Conservation (phyloP, 2,888 invertebrate species). For the Glyphotaelius pellucidus region DNA sequence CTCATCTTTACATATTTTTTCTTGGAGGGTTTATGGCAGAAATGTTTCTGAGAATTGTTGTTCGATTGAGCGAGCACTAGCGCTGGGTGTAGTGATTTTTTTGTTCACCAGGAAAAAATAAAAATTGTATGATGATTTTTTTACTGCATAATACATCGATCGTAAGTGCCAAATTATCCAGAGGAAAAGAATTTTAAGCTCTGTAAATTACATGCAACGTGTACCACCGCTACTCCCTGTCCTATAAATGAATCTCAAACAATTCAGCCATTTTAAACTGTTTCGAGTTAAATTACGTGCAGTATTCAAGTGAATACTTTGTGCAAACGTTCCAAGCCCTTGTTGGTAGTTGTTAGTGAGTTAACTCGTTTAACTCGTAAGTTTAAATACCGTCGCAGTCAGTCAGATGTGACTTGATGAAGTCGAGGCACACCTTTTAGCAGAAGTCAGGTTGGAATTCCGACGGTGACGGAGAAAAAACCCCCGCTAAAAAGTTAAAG, state of each 20-base stretch:
- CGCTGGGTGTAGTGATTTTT: too few relatives aligned
- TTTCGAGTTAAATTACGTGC: constrained; percentile 58
- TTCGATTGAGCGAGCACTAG: neutral
- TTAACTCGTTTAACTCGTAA: constrained; percentile 61
- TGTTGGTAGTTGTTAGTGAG: constrained; percentile 61
- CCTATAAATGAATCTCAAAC: constrained; percentile 11
- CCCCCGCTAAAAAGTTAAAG: constrained; percentile 4
- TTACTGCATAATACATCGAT: too few relatives aligned
- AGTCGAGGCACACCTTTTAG: constrained; percentile 40
- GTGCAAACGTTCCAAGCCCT: constrained; percentile 51
- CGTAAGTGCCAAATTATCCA: neutral
- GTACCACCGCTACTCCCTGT: neutral
- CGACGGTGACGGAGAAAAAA: constrained; percentile 32
- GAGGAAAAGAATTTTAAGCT: neutral
- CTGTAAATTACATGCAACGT: neutral
- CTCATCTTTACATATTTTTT: neutral
- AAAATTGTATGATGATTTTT: too few relatives aligned
- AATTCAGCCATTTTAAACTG: constrained; percentile 59
- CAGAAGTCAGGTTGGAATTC: constrained; percentile 34
- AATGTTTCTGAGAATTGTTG: neutral
- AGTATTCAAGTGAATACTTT: constrained; percentile 59
- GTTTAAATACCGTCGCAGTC: constrained; percentile 59
- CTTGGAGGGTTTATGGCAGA: neutral
- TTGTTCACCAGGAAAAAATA: too few relatives aligned
- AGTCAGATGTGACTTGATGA: constrained; percentile 55